Evolutionary conservation across 2,888 invertebrate genomes (phyloP).

Genomic region (Drosophila neotestacea): DNA sequence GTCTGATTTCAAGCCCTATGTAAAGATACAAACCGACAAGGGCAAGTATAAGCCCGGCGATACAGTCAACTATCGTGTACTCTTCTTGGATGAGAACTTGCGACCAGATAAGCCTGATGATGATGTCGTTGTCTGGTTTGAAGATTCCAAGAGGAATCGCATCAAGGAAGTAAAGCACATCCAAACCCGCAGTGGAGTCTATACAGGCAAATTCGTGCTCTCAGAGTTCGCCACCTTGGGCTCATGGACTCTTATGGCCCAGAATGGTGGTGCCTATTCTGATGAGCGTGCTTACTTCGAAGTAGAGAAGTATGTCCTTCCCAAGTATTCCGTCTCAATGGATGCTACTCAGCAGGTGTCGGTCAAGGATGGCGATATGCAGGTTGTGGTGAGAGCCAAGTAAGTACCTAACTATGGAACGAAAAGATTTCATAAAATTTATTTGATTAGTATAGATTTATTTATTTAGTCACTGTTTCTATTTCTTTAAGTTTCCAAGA

Average conservation of each 20-base stretch:
- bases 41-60: constrained; percentile 95
- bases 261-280: constrained; percentile 47
- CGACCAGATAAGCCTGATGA: constrained; percentile 89
- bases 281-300: constrained; percentile 85
- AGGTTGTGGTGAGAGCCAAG: constrained; percentile 88
- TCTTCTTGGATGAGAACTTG: constrained; percentile 89
- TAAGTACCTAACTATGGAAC: constrained; percentile 51
- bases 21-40: constrained; percentile 96
- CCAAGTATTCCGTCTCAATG: constrained; percentile 95
- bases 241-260: constrained; percentile 89
- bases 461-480: no score
- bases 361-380: constrained; percentile 92
- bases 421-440: no score
- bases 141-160: constrained; percentile 91
- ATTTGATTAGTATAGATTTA: no score
- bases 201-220: constrained; percentile 91
- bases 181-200: constrained; percentile 85
- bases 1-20: constrained; percentile 85
- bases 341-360: constrained; percentile 93
- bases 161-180: constrained; percentile 92
- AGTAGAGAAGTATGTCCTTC: constrained; percentile 95
- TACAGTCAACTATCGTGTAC: constrained; percentile 89
- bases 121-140: constrained; percentile 88
- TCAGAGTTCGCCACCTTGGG: constrained; percentile 93
- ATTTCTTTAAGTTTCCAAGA: no score